Percentiles rank a stretch among this genome's conserved stretches.
Conservation (phyloP, 2,797 vertebrate genomes). For the Sylvilagus floridanus region DNA sequence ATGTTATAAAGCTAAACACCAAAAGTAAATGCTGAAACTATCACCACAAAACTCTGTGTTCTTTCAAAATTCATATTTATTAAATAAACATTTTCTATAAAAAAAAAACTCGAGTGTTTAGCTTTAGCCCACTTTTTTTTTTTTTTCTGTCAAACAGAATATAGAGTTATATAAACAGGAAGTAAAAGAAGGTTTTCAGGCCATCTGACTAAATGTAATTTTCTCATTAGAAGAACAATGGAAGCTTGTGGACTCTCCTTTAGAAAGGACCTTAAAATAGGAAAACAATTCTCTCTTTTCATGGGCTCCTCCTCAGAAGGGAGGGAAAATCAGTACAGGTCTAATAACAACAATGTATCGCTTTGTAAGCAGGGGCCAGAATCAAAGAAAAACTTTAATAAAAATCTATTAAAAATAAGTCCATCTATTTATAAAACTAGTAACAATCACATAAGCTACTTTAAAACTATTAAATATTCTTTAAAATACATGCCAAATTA, state of each 20-base stretch:
- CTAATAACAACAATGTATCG: not conserved
- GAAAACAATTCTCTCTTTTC: slow-evolving; percentile 38
- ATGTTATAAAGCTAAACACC: slow-evolving; percentile 6
- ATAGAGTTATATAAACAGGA: slow-evolving; percentile 50
- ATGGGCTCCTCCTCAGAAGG: not conserved
- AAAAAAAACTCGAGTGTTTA: not conserved
- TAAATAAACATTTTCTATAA: too few species aligned
- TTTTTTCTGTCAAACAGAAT: slow-evolving; percentile 90
- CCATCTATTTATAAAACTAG: slow-evolving; percentile 3
- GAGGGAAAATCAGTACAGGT: slow-evolving; percentile 7
- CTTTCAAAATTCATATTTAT: too few species aligned
- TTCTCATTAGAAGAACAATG: slow-evolving; percentile 65
- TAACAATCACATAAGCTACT: slow-evolving; percentile 22
- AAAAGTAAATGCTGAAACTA: not conserved
- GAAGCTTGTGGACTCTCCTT: slow-evolving; percentile 20
- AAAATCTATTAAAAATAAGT: slow-evolving; percentile 52
- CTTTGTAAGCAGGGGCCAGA: slow-evolving; percentile 33
- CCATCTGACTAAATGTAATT: slow-evolving; percentile 61
- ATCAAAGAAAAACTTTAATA: not conserved
- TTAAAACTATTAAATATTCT: slow-evolving; percentile 25
- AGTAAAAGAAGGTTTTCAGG: slow-evolving; percentile 71
- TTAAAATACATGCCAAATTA: not conserved
- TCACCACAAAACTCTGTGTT: not conserved
- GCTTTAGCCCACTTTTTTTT: too few species aligned
- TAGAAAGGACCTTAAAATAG: slow-evolving; percentile 21